Evolutionary conservation across 2,888 invertebrate genomes (phyloP).

Genomic region (Antitype chi): DNA sequence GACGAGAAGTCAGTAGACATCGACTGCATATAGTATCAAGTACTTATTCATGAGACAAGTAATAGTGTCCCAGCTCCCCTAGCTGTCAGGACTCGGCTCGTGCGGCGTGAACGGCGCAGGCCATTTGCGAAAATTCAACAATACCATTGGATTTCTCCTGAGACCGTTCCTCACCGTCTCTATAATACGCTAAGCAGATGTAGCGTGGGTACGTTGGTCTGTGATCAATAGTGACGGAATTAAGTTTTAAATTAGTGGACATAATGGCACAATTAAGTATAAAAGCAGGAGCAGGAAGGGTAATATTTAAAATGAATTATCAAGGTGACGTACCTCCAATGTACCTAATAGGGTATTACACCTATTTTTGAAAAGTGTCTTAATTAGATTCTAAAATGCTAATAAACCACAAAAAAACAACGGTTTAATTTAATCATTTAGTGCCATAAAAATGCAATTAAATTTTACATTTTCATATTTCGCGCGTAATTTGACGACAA

Average conservation of each 20-base stretch:
- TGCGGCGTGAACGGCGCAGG: slow-evolving; percentile 63
- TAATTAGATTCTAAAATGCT: too few species aligned
- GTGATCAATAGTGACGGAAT: slow-evolving; percentile 37
- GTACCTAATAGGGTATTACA: too few species aligned
- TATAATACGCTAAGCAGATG: slow-evolving; percentile 66
- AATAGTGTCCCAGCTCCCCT: slow-evolving; percentile 68
- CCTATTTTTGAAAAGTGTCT: too few species aligned
- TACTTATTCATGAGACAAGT: slow-evolving; percentile 64
- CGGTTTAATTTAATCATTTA: too few species aligned
- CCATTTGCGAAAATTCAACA: slow-evolving; percentile 79
- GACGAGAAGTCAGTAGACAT: slow-evolving; percentile 27
- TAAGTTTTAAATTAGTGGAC: slow-evolving; percentile 18
- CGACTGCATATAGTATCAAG: slow-evolving; percentile 45
- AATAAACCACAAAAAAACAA: too few species aligned
- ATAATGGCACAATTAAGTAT: too few species aligned
- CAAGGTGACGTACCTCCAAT: too few species aligned
- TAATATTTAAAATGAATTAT: too few species aligned
- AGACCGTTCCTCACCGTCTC: slow-evolving; percentile 68
- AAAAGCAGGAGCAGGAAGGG: too few species aligned
- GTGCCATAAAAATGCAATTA: too few species aligned
- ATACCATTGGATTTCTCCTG: slow-evolving; percentile 74
- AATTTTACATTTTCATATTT: too few species aligned
- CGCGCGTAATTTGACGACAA: too few species aligned
- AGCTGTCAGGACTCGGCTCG: slow-evolving; percentile 66
- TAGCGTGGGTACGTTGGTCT: slow-evolving; percentile 61